Base-by-base conservation (phyloP, 1,140 invertebrate species). In the Orchesella cincta region DNA sequence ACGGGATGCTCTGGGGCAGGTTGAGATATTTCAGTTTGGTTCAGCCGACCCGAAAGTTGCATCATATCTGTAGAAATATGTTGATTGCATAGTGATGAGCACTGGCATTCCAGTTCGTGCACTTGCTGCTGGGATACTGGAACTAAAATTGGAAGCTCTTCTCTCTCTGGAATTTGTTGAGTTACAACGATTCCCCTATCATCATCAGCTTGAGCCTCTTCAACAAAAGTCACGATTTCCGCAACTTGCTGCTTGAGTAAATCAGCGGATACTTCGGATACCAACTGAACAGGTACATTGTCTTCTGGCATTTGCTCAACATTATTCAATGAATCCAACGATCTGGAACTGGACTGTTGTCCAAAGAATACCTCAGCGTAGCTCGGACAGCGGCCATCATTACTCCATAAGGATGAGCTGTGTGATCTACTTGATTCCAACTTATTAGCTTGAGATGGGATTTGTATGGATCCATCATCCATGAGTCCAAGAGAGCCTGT, bases 381-480 rank as follows among this genome's bases (percentile, higher is more conserved):
- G 75, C 67, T 70, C 33, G 74, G 78, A 71, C 78, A 76, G 20
- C 72, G 26, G 8, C 74, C 33, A 26, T 46, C 35, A 29, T 33
- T 54, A 34, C 33, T 75, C 57, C 75, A 79, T 34, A 76, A 29
- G 23, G 62, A 67, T 5, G 62, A 67, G n/a, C 62, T 67, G n/a
- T 31, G 29, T 31, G 62, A 67, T 29, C 62, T 8, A 33, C 62
- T 67, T 2, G 26, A 5, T 67, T 67, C 62, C n/a, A 67, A 67
- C 33, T 67, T 67, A 57, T 57, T 57, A 23, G 12, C 26, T 3
- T 5, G 3, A 12, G 26, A 18, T 29, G 8, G 3, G 29, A 67
- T 67, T 20, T 20, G 8, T 12, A 46, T 46, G n/a, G 62, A 8
- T 31, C 62, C 33, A 29, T 67, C 62, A 29, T 67, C 62, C 62